Percentiles rank a stretch among this genome's conserved stretches.
Conservation (phyloP, 2,113 vertebrate species). For the Ailurus styani region DNA sequence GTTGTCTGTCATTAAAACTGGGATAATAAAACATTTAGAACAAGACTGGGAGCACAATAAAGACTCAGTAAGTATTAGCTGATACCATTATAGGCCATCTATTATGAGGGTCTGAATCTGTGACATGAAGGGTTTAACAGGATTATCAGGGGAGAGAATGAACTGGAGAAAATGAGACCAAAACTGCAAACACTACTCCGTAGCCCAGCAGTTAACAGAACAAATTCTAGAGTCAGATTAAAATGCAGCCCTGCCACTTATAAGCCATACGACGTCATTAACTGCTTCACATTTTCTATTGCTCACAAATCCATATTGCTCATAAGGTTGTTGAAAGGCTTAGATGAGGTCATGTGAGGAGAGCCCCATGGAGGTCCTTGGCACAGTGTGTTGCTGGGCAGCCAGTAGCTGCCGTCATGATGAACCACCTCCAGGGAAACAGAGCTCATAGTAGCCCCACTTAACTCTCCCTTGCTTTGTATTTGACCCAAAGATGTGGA, state of each 20-base stretch:
- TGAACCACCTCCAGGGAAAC: not conserved
- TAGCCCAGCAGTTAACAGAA: not conserved
- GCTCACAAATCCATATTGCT: not conserved
- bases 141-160: not conserved
- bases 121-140: not conserved
- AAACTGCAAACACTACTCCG: not conserved
- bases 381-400: not conserved
- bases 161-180: not conserved
- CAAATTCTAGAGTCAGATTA: not conserved
- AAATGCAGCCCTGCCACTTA: not conserved
- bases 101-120: not conserved
- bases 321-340: not conserved
- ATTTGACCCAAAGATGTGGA: not conserved
- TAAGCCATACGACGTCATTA: not conserved
- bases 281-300: not conserved
- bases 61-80: not conserved
- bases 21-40: not conserved
- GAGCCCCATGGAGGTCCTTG: not conserved
- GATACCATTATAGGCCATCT: not conserved
- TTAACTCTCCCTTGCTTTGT: not conserved
- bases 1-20: not conserved
- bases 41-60: not conserved
- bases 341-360: not conserved
- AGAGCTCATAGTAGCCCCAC: not conserved
- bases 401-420: not conserved